These are phyloP conservation scores for Eospalax fontanierii DNA, from an alignment of 2,797 vertebrate genomes.

Conservation along the genomic window DNA sequence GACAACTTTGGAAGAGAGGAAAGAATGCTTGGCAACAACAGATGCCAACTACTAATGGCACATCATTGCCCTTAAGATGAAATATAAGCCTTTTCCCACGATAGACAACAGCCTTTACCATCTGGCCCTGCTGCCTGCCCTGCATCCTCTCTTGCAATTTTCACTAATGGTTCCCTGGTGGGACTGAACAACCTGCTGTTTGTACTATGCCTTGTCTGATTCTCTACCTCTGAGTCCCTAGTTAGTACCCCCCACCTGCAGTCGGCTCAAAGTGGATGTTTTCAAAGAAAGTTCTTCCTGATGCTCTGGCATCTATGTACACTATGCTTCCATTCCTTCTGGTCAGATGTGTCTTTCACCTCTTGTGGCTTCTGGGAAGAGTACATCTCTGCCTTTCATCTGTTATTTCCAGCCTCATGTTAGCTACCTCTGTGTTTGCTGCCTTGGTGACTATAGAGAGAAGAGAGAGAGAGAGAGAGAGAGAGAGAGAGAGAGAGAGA, in stretches of 20 bases:
- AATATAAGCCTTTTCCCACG: neutral
- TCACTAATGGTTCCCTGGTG: neutral
- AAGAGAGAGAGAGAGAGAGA: neutral
- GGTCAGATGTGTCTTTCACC: neutral
- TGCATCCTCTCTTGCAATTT: neutral
- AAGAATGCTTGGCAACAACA: conserved; percentile 13
- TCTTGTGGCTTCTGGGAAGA: neutral
- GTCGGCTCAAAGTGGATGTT: neutral
- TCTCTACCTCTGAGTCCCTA: neutral
- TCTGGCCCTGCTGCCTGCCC: neutral
- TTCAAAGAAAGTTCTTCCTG: neutral
- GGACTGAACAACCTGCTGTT: neutral
- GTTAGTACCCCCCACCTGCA: neutral
- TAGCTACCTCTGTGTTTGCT: neutral
- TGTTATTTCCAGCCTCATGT: neutral
- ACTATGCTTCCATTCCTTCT: neutral
- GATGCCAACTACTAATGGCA: neutral
- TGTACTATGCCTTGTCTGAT: neutral
- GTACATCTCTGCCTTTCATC: conserved; percentile 6
- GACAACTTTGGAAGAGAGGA: neutral
- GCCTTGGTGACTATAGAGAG: neutral
- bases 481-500: neutral
- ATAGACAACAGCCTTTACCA: neutral
- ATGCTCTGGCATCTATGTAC: neutral
- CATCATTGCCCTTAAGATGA: conserved; percentile 39